Percentiles rank a stretch among this genome's conserved stretches.
Conservation (phyloP, 30 jellyfish, hydroid and myxozoan genomes). For the Sanderia malayensis region DNA sequence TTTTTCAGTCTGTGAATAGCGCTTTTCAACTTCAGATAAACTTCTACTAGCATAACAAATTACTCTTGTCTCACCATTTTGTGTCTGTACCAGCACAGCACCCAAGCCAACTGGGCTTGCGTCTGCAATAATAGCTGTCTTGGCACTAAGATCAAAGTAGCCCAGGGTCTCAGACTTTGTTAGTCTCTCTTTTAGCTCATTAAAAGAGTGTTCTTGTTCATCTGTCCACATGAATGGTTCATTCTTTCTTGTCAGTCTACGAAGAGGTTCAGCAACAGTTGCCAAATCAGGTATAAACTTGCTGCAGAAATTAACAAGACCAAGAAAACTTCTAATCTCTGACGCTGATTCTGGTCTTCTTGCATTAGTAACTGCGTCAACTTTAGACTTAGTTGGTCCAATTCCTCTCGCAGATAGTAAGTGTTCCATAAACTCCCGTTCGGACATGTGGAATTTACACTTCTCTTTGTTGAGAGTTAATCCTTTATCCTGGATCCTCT, state of each 20-base stretch:
- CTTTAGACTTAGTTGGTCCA: constrained; percentile 46
- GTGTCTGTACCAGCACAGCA: constrained; percentile 58
- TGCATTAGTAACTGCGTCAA: constrained; percentile 52
- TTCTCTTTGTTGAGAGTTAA: constrained; percentile 43
- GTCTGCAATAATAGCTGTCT: constrained; percentile 48
- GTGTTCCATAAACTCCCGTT: constrained; percentile 33
- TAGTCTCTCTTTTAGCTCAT: constrained; percentile 25
- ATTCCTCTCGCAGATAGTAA: constrained; percentile 34
- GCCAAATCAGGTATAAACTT: constrained; percentile 39
- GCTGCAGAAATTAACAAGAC: constrained; percentile 23
- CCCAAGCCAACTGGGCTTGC: constrained; percentile 71
- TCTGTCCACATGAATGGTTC: constrained; percentile 43
- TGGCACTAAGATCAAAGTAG: constrained; percentile 33
- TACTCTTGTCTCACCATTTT: too few relatives aligned
- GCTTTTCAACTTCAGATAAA: too few relatives aligned
- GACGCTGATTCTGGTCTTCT: constrained; percentile 61
- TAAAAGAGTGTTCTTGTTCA: constrained; percentile 47
- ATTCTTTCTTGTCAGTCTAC: constrained; percentile 48
- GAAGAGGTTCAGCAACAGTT: constrained; percentile 52
- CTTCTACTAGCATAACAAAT: too few relatives aligned
- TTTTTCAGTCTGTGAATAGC: too few relatives aligned
- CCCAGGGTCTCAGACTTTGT: constrained; percentile 24
- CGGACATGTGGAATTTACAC: constrained; percentile 44
- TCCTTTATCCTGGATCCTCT: constrained; percentile 44
- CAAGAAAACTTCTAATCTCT: constrained; percentile 46